Base-by-base conservation (phyloP, 2,113 vertebrate genomes). In the Ploceus nigricollis region DNA sequence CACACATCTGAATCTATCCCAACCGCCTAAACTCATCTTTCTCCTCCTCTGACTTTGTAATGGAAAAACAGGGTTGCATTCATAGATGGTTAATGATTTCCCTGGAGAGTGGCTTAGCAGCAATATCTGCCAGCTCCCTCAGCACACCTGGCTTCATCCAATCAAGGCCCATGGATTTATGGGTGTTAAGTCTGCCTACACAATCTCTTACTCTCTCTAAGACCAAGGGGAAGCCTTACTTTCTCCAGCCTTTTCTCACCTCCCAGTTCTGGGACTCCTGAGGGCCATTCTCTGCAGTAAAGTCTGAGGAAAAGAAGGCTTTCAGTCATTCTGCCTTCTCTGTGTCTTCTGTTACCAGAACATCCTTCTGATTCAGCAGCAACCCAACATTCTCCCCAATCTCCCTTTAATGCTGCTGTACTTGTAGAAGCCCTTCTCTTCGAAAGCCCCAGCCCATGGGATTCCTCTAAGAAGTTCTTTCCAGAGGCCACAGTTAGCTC, bases 301-400 rank as follows among this genome's bases (percentile, higher is more conserved):
- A 50, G 22, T 39, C 28, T 33, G 35, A 77, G 35, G 35, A 25
- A 61, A 77, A 61, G 6, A 61, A 50, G 20, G 33, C 27, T 37
- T 45, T 56, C 27, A 39, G n/a, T 21, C 40, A 63, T 40, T 50
- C 50, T 56, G n/a, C 37, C 31, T 53, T 64, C 76, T 64, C 24
- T 30, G 47, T 42, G 47, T 56, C 17, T 45, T 81, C 40, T 2
- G 3, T 15, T 33, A 56, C 51, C 77, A 66, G 50, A 54, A 31
- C 27, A 45, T 5, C 27, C 12, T 45, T 54, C 61, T 37, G 27
- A 56, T 80, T 56, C 63, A 56, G 50, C 51, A 66, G n/a, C 3
- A 0, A 31, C 6, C 27, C 33, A 56, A 33, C 33, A 39, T 37
- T 25, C 6, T 66, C 63, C n/a, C 33, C 51, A 31, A 0, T 37